phyloP scores from a whole-genome alignment of 23 tunicate genomes.

The Corella eumyota region DNA sequence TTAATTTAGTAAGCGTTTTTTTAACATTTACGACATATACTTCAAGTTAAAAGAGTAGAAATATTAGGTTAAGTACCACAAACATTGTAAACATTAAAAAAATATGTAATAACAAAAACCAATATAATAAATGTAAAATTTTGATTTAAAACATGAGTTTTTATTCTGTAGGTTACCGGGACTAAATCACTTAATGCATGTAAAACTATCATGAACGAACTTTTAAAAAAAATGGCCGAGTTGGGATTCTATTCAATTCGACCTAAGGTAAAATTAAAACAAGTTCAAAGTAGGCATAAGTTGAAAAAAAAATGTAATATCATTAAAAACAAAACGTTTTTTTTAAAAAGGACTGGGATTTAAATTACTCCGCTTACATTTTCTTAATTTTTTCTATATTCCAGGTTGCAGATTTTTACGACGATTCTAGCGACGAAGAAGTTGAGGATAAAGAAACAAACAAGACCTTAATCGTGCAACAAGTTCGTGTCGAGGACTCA shows the following conservation, averaged over 20 bases:
- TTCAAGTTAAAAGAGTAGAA: too few species aligned
- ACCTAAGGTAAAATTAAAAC: conserved; percentile 23
- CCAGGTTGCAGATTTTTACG: conserved; percentile 56
- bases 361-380: too few species aligned
- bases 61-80: too few species aligned
- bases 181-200: conserved; percentile 48
- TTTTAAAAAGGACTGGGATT: too few species aligned
- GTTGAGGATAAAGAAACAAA: background rate
- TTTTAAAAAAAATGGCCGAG: conserved; percentile 50
- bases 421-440: conserved; percentile 68
- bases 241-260: conserved; percentile 38
- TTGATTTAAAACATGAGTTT: too few species aligned
- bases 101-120: too few species aligned
- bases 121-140: too few species aligned
- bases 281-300: background rate
- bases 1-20: too few species aligned
- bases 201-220: conserved; percentile 58
- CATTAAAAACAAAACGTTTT: too few species aligned
- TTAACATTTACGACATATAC: too few species aligned
- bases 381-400: too few species aligned
- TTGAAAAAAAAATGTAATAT: background rate
- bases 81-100: too few species aligned
- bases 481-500: conserved; percentile 48
- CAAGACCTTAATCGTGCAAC: conserved; percentile 47
- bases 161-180: conserved; percentile 90